Percentiles rank a stretch among this genome's conserved stretches.
phyloP scores from a whole-genome alignment of 2,113 vertebrate genomes.

The Podiceps cristatus region DNA sequence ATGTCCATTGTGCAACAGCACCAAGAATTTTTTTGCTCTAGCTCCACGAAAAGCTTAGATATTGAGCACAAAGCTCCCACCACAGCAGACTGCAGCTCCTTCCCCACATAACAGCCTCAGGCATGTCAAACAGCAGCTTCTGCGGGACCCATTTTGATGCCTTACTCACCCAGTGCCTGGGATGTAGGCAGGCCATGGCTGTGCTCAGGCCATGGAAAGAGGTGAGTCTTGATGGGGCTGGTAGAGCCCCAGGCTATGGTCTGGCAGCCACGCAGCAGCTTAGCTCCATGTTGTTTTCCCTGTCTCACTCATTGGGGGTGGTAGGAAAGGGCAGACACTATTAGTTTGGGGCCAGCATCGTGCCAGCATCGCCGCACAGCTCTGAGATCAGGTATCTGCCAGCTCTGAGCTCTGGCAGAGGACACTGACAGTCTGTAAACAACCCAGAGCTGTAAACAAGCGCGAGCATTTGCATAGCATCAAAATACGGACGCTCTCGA shows the following conservation, averaged over 20 bases:
- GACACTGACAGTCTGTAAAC: background rate
- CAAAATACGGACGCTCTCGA: fast-evolving
- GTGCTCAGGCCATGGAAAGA: background rate
- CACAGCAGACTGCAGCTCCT: background rate
- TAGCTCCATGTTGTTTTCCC: fast-evolving
- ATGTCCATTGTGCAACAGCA: background rate
- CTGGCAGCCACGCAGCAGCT: background rate
- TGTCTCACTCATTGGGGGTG: fast-evolving
- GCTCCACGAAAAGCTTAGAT: fast-evolving
- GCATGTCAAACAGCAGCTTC: fast-evolving
- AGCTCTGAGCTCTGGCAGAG: background rate
- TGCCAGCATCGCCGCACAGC: background rate
- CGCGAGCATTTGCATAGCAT: fast-evolving
- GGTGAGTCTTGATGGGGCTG: fast-evolving
- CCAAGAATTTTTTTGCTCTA: background rate
- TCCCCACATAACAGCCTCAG: background rate
- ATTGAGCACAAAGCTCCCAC: background rate
- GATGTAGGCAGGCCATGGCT: background rate
- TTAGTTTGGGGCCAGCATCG: fast-evolving
- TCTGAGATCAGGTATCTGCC: background rate
- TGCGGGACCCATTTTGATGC: fast-evolving
- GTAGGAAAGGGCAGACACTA: background rate
- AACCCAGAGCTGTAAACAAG: slow-evolving; percentile 13
- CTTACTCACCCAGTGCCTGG: background rate
- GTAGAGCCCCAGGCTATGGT: background rate